A percentile compares a stretch with the other conserved stretches of the same genome.
phyloP scores from a whole-genome alignment of 2,113 vertebrate genomes.

The Aldabrachelys gigantea region DNA sequence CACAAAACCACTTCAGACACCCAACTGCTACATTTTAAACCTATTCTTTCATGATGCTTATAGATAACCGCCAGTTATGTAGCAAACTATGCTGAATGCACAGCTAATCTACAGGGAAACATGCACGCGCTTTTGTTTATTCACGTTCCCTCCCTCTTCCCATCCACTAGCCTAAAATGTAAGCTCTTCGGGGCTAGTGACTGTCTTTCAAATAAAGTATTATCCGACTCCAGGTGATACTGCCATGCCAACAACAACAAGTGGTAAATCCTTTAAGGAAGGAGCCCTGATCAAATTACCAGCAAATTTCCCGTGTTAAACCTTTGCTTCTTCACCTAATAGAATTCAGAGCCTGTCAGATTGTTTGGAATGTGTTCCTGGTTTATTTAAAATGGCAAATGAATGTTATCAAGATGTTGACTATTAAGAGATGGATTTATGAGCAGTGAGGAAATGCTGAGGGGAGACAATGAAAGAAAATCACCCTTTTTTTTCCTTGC shows the following conservation, averaged over 20 bases:
- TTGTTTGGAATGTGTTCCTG: not conserved
- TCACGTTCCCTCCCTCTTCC: not conserved
- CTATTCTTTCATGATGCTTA: not conserved
- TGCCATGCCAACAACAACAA: not conserved
- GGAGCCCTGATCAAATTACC: not conserved
- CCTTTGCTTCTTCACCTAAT: slow-evolving; percentile 2
- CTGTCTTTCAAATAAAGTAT: rapidly evolving
- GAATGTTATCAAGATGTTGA: slow-evolving; percentile 4
- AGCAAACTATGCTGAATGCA: not conserved
- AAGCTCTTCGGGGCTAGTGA: not conserved
- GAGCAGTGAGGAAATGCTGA: not conserved
- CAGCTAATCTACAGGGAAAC: not conserved
- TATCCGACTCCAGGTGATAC: not conserved
- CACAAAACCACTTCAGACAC: not conserved
- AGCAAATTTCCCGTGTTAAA: not conserved
- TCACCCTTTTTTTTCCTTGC: not conserved
- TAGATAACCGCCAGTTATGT: not conserved
- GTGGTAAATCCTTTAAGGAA: slow-evolving; percentile 2
- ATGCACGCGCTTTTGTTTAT: not conserved
- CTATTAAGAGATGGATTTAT: slow-evolving; percentile 22
- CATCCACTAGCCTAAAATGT: not conserved
- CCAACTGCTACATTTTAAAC: not conserved
- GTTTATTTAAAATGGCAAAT: slow-evolving; percentile 30
- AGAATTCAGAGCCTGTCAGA: slow-evolving; percentile 31
- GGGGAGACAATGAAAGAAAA: slow-evolving; percentile 45